Evolutionary conservation across 2,113 vertebrate genomes (phyloP).

Genomic region (Calyptommatus sinebrachiatus): DNA sequence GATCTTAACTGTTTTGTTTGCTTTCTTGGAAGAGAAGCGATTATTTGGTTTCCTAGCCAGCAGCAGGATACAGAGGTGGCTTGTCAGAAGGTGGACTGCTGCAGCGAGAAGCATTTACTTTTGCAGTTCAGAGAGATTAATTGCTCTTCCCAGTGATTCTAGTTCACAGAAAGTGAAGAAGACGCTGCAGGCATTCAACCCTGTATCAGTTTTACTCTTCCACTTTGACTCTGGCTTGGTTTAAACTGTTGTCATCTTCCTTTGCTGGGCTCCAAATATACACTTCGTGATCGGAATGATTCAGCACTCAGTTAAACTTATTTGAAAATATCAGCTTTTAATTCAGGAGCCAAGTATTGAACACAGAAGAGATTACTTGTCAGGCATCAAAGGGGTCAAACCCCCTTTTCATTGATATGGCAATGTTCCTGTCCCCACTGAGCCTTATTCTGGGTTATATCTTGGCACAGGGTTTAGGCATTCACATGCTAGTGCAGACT

Average conservation of each 20-base stretch:
- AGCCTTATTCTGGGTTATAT: too few relatives aligned
- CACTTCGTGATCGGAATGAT: background rate
- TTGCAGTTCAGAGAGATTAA: conserved; percentile 12
- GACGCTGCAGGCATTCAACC: background rate
- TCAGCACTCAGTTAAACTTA: background rate
- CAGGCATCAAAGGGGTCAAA: background rate
- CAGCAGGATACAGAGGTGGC: background rate
- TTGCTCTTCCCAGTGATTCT: background rate
- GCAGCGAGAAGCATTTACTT: background rate
- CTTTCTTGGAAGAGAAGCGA: background rate
- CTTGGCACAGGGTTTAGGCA: too few relatives aligned
- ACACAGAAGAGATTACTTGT: background rate
- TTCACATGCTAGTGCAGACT: too few relatives aligned
- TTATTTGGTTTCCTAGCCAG: background rate
- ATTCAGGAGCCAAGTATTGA: background rate
- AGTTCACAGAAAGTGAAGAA: background rate
- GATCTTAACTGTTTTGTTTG: conserved; percentile 1
- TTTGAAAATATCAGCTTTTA: background rate
- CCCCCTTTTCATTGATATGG: background rate
- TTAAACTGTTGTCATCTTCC: background rate
- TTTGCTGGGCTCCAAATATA: background rate
- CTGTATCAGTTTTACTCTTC: background rate
- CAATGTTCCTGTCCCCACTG: too few relatives aligned
- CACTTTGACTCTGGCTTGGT: background rate
- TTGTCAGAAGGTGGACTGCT: background rate